Base-by-base conservation (phyloP, 1,140 invertebrate species). In the Andrena cerasifolii region DNA sequence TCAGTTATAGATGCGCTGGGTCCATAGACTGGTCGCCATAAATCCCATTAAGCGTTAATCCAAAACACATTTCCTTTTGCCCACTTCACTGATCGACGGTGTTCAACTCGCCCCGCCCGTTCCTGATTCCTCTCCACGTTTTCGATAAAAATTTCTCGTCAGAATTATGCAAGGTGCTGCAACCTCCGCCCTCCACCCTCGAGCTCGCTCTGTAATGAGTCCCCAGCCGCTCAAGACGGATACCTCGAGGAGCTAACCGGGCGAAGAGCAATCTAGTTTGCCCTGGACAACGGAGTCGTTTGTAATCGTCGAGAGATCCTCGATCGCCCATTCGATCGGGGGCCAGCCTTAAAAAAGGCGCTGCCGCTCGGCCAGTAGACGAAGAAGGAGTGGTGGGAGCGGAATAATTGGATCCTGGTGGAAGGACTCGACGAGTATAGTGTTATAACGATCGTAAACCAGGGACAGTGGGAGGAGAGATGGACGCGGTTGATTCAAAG, bases 211-310 rank as follows among this genome's bases (percentile, higher is more conserved):
- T 26, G 51, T 83, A 83, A 83, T 68, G 82, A 83, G 80, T 82
- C 80, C 49, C 65, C 36, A n/a, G 51, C 12, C 24, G 16, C 36
- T 6, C 28, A 28, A 77, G 66, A 66, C 40, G 66, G 61, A 77
- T 68, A 72, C 63, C 45, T 79, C 26, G 33, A 71, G 45, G 53
- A 83, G 47, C 49, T 56, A 79, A 79, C 61, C 75, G 28, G 62
- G 47, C 63, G 49, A 83, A 62, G 75, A 82, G 63, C 75, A 79
- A 83, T 83, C 80, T 67, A 83, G 76, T 83, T 83, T 83, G 68
- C 67, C 54, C 61, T 36, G 43, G 45, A 71, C 80, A n/a, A 61
- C 56, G 62, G 65, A 70, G 59, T 83, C 75, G 80, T 83, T 83
- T 83, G 82, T 83, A 75, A 65, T 71, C 36, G 49, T 66, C 40